Conservation (phyloP, 2,797 vertebrate genomes). For the Enteromius fasciolatus region DNA sequence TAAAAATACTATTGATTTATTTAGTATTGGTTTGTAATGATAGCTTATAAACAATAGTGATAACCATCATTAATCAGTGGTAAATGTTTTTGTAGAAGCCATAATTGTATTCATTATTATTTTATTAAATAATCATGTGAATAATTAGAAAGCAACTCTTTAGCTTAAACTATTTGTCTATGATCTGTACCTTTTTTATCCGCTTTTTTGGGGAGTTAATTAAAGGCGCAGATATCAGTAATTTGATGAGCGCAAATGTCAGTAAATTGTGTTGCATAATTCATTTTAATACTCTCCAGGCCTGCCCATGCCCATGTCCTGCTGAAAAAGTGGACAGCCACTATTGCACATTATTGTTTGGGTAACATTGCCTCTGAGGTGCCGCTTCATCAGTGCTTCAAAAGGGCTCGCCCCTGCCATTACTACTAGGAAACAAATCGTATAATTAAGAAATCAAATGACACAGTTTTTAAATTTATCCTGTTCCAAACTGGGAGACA, state of each 20-base stretch:
- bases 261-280: background rate
- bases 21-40: background rate
- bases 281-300: too few species aligned
- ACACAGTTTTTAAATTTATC: background rate
- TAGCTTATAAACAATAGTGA: background rate
- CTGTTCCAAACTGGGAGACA: too few species aligned
- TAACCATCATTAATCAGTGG: background rate
- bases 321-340: background rate
- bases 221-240: background rate
- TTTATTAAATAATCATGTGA: background rate
- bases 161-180: too few species aligned
- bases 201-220: background rate
- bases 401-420: background rate
- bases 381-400: background rate
- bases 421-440: background rate
- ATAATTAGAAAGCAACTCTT: background rate
- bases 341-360: background rate
- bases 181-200: too few species aligned
- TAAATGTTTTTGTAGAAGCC: background rate
- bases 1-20: background rate
- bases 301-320: too few species aligned
- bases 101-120: background rate
- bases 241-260: background rate
- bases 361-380: background rate
- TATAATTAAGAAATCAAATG: background rate